A percentile compares a stretch with the other conserved stretches of the same genome.
phyloP scores from a whole-genome alignment of 2,797 vertebrate genomes.

The Odontamblyopus rebecca region DNA sequence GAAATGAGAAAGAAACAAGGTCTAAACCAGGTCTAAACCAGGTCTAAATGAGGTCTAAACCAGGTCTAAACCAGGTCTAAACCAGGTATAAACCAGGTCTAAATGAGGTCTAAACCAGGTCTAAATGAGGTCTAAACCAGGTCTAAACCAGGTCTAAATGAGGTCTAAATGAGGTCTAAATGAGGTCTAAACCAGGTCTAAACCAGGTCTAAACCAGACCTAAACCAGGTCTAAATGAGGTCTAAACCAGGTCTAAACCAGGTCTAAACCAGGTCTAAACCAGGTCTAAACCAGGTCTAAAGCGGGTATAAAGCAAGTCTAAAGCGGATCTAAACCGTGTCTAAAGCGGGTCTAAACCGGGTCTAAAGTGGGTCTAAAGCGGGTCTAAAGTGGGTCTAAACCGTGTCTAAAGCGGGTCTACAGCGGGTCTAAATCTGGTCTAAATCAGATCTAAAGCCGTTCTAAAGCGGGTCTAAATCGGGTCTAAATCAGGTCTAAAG shows the following conservation, averaged over 20 bases:
- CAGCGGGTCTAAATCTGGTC: background rate
- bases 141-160: background rate
- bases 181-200: background rate
- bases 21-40: no score
- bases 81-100: background rate
- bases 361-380: background rate
- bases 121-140: background rate
- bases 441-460: background rate
- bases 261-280: background rate
- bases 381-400: background rate
- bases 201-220: background rate
- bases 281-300: background rate
- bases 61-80: background rate
- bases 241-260: background rate
- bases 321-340: background rate
- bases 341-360: constrained; percentile 49
- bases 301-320: background rate
- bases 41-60: no score
- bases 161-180: constrained; percentile 51
- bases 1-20: no score
- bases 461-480: constrained; percentile 47
- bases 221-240: no score
- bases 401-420: background rate
- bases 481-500: background rate
- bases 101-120: background rate